phyloP scores from a whole-genome alignment of 92 coral and sea anemone genomes.

The Paragorgia papillata region DNA sequence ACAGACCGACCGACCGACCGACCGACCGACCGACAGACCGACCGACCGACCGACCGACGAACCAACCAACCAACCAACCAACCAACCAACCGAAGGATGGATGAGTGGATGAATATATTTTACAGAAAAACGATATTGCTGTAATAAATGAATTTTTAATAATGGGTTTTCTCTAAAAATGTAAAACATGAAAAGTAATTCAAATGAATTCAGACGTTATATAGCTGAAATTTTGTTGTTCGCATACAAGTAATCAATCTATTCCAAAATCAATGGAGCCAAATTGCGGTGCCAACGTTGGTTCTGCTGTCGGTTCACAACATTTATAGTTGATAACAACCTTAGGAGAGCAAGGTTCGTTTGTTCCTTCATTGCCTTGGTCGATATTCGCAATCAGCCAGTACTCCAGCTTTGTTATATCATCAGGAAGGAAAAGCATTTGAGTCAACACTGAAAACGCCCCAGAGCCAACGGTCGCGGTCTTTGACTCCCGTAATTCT shows the following conservation, averaged over 20 bases:
- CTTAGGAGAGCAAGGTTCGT: constrained; percentile 83
- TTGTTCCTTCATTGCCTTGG: constrained; percentile 59
- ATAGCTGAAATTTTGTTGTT: too few species aligned
- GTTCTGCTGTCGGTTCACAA: constrained; percentile 66
- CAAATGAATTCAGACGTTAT: too few species aligned
- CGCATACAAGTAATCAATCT: constrained; percentile 54
- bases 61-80: too few species aligned
- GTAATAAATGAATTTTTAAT: too few species aligned
- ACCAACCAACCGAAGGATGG: too few species aligned
- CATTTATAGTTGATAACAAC: constrained; percentile 75
- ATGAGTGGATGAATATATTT: too few species aligned
- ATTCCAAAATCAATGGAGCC: constrained; percentile 72
- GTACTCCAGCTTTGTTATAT: constrained; percentile 56
- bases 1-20: too few species aligned
- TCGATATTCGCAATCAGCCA: constrained; percentile 66
- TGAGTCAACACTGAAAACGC: constrained; percentile 67
- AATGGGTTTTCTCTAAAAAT: too few species aligned
- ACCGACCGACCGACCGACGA: too few species aligned
- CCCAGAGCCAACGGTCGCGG: constrained; percentile 43
- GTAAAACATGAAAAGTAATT: too few species aligned
- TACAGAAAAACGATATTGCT: too few species aligned
- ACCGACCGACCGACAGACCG: too few species aligned
- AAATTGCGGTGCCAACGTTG: constrained; percentile 64
- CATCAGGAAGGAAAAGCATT: constrained; percentile 66
- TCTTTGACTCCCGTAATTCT: background rate